Evolutionary conservation across 2,888 invertebrate genomes (phyloP).

Genomic region (Dromius quadrimaculatus): DNA sequence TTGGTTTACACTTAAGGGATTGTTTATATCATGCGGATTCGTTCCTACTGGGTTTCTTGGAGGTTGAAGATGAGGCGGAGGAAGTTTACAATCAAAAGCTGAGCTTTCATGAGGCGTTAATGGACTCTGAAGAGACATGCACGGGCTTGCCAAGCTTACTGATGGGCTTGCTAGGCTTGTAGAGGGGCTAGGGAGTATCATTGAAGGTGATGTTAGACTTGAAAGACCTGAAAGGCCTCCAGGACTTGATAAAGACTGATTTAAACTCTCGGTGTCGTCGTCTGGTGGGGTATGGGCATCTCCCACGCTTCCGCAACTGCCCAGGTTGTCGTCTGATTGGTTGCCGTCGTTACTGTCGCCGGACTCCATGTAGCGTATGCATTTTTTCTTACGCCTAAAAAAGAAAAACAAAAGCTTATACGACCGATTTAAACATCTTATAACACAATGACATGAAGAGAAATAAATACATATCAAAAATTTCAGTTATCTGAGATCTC

Average conservation of each 20-base stretch:
- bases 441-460: too few relatives aligned
- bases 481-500: too few relatives aligned
- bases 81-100: conserved; percentile 64
- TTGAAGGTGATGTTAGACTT: conserved; percentile 77
- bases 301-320: conserved; percentile 84
- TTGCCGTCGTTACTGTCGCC: conserved; percentile 74
- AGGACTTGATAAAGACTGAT: conserved; percentile 72
- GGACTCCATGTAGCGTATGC: conserved; percentile 95
- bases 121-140: conserved; percentile 68
- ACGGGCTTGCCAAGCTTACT: conserved; percentile 72
- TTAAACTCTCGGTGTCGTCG: conserved; percentile 75
- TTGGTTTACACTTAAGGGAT: conserved; percentile 92
- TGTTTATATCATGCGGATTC: conserved; percentile 92
- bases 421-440: too few relatives aligned
- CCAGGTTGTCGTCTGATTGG: conserved; percentile 80
- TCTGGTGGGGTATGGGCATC: conserved; percentile 77
- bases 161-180: conserved; percentile 77
- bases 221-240: conserved; percentile 77
- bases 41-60: conserved; percentile 88
- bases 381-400: conserved; percentile 96
- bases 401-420: too few relatives aligned
- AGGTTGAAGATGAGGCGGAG: conserved; percentile 62
- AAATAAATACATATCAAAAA: too few relatives aligned
- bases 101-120: conserved; percentile 64
- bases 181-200: conserved; percentile 83